Evolutionary conservation across 2,797 vertebrate species (phyloP), one percentile per base, ranked within the genome.

Genomic region (Erethizon dorsatum): DNA sequence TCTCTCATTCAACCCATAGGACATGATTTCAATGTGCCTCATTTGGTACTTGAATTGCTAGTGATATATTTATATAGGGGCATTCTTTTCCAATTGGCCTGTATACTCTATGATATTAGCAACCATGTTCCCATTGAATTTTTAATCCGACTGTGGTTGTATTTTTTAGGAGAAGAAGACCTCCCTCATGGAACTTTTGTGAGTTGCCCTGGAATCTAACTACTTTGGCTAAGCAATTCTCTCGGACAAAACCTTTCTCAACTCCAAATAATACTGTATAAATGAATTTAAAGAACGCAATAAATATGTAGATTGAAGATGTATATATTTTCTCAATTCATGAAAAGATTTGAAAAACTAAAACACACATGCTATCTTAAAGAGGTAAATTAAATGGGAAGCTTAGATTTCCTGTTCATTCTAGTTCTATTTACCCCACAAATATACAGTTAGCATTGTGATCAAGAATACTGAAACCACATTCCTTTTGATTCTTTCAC

Each of bases 331-430:
- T 88, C 50, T 82, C 28, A 67, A 59, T 69, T 88, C 6, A 88
- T n/a, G 26, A 92, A 94, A 94, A 61, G 80, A 22, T 3, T 2
- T 88, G 41, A 82, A 91, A 88, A 86, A 47, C 28, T 85, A 92
- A 90, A 93, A 83, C 18, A 67, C 18, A n/a, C 18, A 73, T 22
- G 31, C 1, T 82, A 9, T 83, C 8, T 79, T 83, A 56, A 80
- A 56, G 56, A 33, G 10, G 78, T 28, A 88, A 87, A 88, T 88
- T 91, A 79, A 83, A 54, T n/a, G n/a, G 3, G 1, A 92, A 88
- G 6, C 2, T 12, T 54, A 85, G 2, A 31, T 78, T 87, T 78
- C 24, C 52, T 73, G 12, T 5, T 63, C 13, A 28, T 88, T 83
- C 9, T 69, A 45, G 57, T 2, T 75, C 20, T 31, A 59, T 13